Conservation (phyloP, 2,113 vertebrate genomes). For the Regulus satrapa region DNA sequence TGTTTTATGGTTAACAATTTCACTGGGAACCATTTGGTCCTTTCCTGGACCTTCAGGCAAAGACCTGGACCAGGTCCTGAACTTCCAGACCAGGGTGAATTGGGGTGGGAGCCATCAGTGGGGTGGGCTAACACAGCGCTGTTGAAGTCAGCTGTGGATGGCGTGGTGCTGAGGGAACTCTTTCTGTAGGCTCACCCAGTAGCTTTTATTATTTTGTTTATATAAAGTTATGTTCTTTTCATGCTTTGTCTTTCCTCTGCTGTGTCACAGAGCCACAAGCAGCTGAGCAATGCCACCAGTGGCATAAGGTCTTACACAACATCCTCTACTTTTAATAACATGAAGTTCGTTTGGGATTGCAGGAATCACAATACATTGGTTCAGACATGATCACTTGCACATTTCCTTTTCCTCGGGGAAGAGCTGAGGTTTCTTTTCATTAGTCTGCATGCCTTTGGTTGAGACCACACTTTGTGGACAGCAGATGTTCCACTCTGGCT, state of each 20-base stretch:
- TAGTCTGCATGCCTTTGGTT: background rate
- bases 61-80: background rate
- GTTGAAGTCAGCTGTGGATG: background rate
- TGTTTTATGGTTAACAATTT: background rate
- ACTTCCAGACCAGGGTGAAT: background rate
- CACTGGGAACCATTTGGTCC: background rate
- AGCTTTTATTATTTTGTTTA: background rate
- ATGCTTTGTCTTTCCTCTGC: background rate
- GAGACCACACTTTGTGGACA: background rate
- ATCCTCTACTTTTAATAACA: background rate
- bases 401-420: background rate
- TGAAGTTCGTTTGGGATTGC: background rate
- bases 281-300: background rate
- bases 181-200: background rate
- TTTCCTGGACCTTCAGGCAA: background rate
- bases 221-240: background rate
- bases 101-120: background rate
- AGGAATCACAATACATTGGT: background rate
- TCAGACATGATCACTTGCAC: background rate
- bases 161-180: accelerated
- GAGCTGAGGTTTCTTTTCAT: background rate
- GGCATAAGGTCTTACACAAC: background rate
- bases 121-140: accelerated
- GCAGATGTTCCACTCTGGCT: background rate
- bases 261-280: background rate